Percentiles rank a stretch among this genome's conserved stretches.
These are phyloP conservation scores for Valencia hispanica DNA, from an alignment of 2,797 vertebrate species.

Conservation along the genomic window DNA sequence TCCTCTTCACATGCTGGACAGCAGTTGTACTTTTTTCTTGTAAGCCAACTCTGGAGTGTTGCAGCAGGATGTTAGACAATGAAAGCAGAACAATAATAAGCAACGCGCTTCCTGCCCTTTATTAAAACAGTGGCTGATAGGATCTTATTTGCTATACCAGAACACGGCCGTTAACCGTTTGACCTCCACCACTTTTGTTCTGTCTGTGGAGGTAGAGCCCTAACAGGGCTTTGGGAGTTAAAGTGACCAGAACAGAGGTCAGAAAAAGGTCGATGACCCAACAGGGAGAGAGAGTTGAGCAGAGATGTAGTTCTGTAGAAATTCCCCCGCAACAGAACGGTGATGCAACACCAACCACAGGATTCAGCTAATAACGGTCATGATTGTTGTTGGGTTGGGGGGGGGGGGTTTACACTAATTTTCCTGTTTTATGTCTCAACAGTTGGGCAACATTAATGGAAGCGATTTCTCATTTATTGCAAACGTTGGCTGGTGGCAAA, in stretches of 20 bases:
- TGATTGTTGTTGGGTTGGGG: background rate
- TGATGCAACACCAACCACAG: constrained; percentile 9
- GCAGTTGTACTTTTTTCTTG: constrained; percentile 41
- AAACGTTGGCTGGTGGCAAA: background rate
- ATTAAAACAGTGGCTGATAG: constrained; percentile 15
- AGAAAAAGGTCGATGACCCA: background rate
- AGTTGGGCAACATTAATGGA: constrained; percentile 5
- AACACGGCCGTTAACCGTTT: background rate
- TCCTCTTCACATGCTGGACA: constrained; percentile 19
- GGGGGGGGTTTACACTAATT: background rate
- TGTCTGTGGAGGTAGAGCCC: background rate
- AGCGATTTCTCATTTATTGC: constrained; percentile 7
- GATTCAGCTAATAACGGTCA: background rate
- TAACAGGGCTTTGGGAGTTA: background rate
- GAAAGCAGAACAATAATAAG: constrained; percentile 49
- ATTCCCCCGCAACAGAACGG: background rate
- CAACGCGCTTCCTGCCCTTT: constrained; percentile 45
- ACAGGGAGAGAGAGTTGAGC: background rate
- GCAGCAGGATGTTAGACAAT: constrained; percentile 65
- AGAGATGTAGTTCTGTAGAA: background rate
- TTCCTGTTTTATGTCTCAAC: background rate
- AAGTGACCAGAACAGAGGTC: background rate
- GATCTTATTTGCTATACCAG: background rate
- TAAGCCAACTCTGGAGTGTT: constrained; percentile 34
- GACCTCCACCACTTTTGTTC: background rate